Conservation (phyloP, 2,113 vertebrate genomes). For the Lepus americanus region DNA sequence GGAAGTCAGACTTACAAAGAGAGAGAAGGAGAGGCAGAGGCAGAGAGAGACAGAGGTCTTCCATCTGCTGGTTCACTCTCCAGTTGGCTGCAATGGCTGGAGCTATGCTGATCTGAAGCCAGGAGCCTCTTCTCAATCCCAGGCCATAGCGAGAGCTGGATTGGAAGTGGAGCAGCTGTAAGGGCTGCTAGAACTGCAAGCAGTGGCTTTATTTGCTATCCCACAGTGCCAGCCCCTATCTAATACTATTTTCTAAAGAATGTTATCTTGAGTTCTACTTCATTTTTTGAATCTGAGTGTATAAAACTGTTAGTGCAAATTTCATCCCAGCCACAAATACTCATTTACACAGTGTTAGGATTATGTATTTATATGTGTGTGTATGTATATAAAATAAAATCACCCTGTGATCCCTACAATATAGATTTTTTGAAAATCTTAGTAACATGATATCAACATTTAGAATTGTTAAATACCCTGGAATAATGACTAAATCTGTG, state of each 20-base stretch:
- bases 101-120: too few species aligned
- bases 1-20: too few species aligned
- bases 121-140: too few species aligned
- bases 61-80: too few species aligned
- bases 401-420: neutral
- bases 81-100: too few species aligned
- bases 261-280: conserved; percentile 10
- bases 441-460: neutral
- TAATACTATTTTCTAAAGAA: conserved; percentile 24
- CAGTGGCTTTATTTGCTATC: too few species aligned
- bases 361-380: neutral
- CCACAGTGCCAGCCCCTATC: too few species aligned
- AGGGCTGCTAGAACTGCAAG: too few species aligned
- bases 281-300: neutral
- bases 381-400: neutral
- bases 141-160: too few species aligned
- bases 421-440: conserved; percentile 8
- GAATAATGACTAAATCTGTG: conserved; percentile 39
- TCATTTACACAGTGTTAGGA: neutral
- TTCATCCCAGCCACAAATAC: neutral
- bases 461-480: neutral
- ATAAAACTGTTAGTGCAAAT: conserved; percentile 21
- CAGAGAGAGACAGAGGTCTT: too few species aligned
- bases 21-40: too few species aligned
- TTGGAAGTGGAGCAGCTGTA: too few species aligned